A percentile compares a stretch with the other conserved stretches of the same genome.
Evolutionary conservation across 2,113 vertebrate genomes (phyloP).

Genomic region (Axis porcinus): DNA sequence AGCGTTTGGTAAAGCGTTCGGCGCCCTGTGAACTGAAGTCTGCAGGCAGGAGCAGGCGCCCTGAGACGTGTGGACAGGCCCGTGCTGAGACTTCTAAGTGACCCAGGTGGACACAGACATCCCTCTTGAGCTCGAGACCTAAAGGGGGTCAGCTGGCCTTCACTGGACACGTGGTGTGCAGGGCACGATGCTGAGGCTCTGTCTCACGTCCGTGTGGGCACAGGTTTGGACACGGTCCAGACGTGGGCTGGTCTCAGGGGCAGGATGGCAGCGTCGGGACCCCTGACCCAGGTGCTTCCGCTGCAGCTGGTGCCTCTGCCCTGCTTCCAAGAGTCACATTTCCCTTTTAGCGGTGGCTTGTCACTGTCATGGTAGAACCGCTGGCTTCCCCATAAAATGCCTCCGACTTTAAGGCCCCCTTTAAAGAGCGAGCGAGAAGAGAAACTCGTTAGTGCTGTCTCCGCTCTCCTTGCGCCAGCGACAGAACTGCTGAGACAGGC

Average conservation of each 20-base stretch:
- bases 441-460: slow-evolving; percentile 35
- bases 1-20: not conserved
- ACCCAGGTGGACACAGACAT: fast-evolving
- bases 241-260: fast-evolving
- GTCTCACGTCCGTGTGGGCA: not conserved
- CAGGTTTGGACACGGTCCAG: not conserved
- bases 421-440: slow-evolving; percentile 5
- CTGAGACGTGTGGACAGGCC: no score
- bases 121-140: not conserved
- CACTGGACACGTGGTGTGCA: not conserved
- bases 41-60: not conserved
- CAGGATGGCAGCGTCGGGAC: not conserved
- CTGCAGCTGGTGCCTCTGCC: not conserved
- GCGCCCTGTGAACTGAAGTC: not conserved
- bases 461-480: not conserved
- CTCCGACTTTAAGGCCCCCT: slow-evolving; percentile 64
- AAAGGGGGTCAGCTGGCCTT: not conserved
- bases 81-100: not conserved
- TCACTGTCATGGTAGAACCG: not conserved
- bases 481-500: not conserved
- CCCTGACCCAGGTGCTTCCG: not conserved
- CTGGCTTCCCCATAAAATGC: slow-evolving; percentile 29
- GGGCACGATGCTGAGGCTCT: not conserved
- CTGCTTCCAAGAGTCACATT: slow-evolving; percentile 16
- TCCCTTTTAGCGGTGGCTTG: slow-evolving; percentile 53